A percentile compares a stretch with the other conserved stretches of the same genome.
Conservation (phyloP, 2,113 vertebrate species). For the Ploceus nigricollis region DNA sequence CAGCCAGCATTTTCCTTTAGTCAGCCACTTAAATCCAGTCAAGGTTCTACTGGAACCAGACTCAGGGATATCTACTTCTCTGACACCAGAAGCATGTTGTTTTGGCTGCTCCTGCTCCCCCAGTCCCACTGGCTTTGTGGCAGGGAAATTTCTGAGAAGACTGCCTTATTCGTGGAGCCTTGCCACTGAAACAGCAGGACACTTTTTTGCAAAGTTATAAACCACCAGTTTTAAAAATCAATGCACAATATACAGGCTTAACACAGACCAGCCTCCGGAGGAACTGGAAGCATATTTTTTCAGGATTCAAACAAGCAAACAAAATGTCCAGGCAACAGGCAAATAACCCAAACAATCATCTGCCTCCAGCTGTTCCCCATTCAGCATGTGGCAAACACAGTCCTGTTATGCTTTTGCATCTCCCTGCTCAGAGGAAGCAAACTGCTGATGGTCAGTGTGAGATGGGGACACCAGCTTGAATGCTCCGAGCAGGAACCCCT, state of each 20-base stretch:
- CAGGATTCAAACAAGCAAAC: conserved; percentile 28
- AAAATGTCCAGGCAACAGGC: conserved; percentile 39
- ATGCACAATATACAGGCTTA: neutral
- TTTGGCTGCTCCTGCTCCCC: neutral
- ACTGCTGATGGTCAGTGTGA: neutral
- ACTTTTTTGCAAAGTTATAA: conserved; percentile 56
- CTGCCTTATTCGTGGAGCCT: neutral
- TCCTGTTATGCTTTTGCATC: neutral
- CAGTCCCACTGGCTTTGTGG: neutral
- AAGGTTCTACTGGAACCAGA: neutral
- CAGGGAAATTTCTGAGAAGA: conserved; percentile 18
- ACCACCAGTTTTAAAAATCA: conserved; percentile 21
- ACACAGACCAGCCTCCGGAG: neutral
- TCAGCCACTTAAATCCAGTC: neutral
- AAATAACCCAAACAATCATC: conserved; percentile 55
- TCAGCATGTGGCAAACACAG: neutral
- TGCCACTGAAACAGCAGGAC: conserved; percentile 13
- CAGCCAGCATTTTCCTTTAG: neutral
- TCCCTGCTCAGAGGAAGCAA: neutral
- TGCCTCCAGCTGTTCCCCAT: conserved; percentile 56
- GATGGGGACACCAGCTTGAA: neutral
- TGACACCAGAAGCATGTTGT: neutral
- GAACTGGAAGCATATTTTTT: conserved; percentile 38
- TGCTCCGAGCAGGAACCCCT: neutral
- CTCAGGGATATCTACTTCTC: neutral